Base-by-base conservation (phyloP, 2,113 vertebrate species). In the Noturus placidus region DNA sequence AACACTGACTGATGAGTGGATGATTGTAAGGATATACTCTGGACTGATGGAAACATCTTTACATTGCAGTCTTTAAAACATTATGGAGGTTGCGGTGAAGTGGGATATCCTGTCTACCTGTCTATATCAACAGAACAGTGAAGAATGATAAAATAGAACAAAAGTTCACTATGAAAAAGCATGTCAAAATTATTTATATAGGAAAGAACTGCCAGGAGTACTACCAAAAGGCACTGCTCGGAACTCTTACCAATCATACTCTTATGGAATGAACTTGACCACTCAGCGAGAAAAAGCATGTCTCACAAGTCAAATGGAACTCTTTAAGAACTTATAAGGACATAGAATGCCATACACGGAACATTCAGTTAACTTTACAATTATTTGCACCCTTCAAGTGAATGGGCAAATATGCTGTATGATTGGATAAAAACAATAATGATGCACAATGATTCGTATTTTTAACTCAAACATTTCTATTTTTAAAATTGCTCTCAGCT, bases 1-100 rank as follows among this genome's bases (percentile, higher is more conserved):
- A 79, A 7, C 79, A 25, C 79, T 81, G 77, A 80, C n/a, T 81
- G 56, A 81, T 59, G 56, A 81, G 30, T 38, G 79, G 30, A 59
- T 57, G 56, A 38, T 38, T 38, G 33, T 59, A 59, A 57, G 20
- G 54, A 10, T 22, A 38, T 20, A 81, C 33, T 59, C 79, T 38
- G 19, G 54, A 38, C 77, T 57, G n/a, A 57, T 20, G n/a, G 52
- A 79, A 50, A 78, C n/a, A 81, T 54, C 25, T 52, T 78, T 30
- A 14, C 46, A 57, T 81, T 20, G 56, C n/a, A 8, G 33, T 54
- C 46, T 54, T 78, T 52, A 54, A 33, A 19, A 56, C 27, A 59
- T 25, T 9, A 6, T 57, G 9, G 8, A 35, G 30, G 17, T 57
- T 80, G 6, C 20, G 54, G 78, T 22, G 27, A 9, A 80, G n/a